Conservation (phyloP, 2,113 vertebrate genomes). For the Pipra filicauda region DNA sequence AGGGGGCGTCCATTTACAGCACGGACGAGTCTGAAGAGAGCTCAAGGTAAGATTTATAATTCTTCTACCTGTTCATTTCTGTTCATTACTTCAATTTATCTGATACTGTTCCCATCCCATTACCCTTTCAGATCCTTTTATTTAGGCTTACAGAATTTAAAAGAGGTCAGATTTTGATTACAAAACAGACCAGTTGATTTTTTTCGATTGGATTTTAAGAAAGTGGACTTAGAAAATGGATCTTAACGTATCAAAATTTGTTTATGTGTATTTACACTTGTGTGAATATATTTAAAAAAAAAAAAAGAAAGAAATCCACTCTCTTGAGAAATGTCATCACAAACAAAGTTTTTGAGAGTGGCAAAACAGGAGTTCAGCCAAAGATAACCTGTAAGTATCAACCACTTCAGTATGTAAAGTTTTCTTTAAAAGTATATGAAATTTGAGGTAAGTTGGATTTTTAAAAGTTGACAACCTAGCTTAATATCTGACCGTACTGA, state of each 20-base stretch:
- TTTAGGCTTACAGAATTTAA: conserved; percentile 23
- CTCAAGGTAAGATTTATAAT: conserved; percentile 86
- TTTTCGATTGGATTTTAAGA: conserved; percentile 54
- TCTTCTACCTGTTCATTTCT: conserved; percentile 70
- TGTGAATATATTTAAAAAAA: neutral
- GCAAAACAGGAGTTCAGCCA: conserved; percentile 54
- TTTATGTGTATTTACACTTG: neutral
- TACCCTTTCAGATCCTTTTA: conserved; percentile 53
- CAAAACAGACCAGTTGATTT: neutral
- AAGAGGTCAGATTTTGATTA: conserved; percentile 50
- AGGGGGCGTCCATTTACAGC: conserved; percentile 99
- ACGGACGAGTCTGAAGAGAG: conserved; percentile 96
- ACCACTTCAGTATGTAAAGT: conserved; percentile 71
- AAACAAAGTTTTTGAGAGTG: conserved; percentile 32
- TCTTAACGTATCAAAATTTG: neutral
- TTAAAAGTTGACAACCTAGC: conserved; percentile 25
- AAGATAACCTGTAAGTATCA: conserved; percentile 81
- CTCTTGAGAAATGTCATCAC: conserved; percentile 11
- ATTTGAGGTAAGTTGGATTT: conserved; percentile 82
- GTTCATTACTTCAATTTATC: conserved; percentile 65
- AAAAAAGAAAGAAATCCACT: neutral
- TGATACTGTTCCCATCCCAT: conserved; percentile 53
- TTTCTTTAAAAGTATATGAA: conserved; percentile 77
- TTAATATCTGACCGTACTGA: conserved; percentile 29
- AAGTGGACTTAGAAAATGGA: conserved; percentile 12